Evolutionary conservation across 2,797 vertebrate species (phyloP).

Genomic region (Amblyraja radiata): DNA sequence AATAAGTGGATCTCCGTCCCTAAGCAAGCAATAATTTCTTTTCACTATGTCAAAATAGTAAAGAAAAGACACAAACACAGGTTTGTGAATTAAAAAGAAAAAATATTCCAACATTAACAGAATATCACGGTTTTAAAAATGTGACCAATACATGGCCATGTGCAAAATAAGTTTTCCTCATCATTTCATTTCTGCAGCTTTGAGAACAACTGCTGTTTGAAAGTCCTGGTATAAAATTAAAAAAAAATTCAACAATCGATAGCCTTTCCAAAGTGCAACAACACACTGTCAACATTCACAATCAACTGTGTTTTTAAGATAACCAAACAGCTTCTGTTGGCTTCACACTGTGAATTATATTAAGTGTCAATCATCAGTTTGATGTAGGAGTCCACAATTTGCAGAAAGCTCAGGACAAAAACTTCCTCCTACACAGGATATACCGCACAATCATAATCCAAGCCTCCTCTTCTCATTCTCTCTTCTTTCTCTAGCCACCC

Average conservation of each 20-base stretch:
- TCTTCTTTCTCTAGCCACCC: not conserved
- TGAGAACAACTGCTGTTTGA: not conserved
- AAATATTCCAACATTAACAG: not conserved
- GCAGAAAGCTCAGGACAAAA: not conserved
- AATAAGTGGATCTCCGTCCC: not conserved
- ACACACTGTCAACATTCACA: not conserved
- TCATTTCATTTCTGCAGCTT: not conserved
- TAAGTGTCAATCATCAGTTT: not conserved
- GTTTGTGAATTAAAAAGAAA: not conserved
- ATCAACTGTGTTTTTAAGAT: not conserved
- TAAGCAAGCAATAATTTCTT: not conserved
- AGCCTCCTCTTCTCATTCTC: not conserved
- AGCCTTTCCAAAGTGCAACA: not conserved
- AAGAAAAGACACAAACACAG: too few species aligned
- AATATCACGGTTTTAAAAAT: not conserved
- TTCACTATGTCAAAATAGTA: not conserved
- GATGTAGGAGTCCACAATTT: not conserved
- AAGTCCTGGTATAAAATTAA: not conserved
- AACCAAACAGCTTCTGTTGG: not conserved
- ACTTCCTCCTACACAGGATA: slow-evolving; percentile 20
- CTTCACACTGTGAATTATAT: not conserved
- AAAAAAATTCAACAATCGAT: not conserved
- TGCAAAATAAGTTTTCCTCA: not conserved
- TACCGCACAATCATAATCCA: slow-evolving; percentile 11
- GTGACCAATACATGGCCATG: not conserved